Percentiles rank a stretch among this genome's conserved stretches.
Conservation (phyloP, 1,140 invertebrate species). For the Drosophila lacteicornis region DNA sequence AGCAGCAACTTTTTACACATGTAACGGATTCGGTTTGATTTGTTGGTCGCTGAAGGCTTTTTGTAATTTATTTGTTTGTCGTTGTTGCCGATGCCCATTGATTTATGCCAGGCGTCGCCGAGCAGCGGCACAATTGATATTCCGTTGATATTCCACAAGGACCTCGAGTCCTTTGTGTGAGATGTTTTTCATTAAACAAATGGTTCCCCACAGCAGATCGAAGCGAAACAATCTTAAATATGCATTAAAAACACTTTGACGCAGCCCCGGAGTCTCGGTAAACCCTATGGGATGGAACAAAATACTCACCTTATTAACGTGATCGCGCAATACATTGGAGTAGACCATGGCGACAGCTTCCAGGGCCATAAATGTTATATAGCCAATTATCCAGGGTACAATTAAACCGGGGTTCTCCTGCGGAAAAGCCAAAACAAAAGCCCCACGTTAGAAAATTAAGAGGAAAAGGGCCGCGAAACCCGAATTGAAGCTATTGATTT, state of each 20-base stretch:
- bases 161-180: conserved; percentile 36
- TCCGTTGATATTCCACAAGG: conserved; percentile 34
- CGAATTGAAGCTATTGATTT: conserved; percentile 66
- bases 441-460: conserved; percentile 9
- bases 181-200: conserved; percentile 66
- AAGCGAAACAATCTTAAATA: conserved; percentile 51
- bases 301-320: conserved; percentile 89
- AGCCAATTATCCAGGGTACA: conserved; percentile 90
- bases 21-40: conserved; percentile 63
- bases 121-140: conserved; percentile 28
- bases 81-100: conserved; percentile 56
- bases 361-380: conserved; percentile 90
- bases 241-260: conserved; percentile 56
- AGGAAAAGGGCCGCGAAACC: conserved; percentile 6
- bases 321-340: conserved; percentile 91
- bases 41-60: conserved; percentile 51
- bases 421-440: conserved; percentile 16
- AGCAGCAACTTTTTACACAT: conserved; percentile 67
- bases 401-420: conserved; percentile 90
- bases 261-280: background rate
- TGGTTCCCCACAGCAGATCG: conserved; percentile 34
- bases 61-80: conserved; percentile 79
- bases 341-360: conserved; percentile 91
- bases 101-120: conserved; percentile 60
- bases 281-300: conserved; percentile 8